These are phyloP conservation scores for Catagonus wagneri DNA, from an alignment of 2,113 vertebrate genomes.

Conservation along the genomic window DNA sequence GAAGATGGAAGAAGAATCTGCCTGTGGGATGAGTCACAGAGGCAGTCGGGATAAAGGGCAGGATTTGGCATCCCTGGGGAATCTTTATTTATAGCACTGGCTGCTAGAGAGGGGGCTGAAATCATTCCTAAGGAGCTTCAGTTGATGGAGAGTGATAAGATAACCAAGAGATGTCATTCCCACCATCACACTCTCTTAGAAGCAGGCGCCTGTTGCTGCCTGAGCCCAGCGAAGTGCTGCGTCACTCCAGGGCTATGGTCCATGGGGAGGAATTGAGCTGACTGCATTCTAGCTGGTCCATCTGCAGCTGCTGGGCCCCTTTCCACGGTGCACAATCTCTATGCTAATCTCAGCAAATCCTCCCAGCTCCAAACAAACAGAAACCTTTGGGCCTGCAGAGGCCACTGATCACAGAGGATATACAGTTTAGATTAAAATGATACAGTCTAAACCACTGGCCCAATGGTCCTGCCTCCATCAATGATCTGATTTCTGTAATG, in stretches of 20 bases:
- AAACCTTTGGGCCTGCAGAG: conserved; percentile 32
- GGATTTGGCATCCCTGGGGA: conserved; percentile 82
- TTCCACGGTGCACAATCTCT: conserved; percentile 28
- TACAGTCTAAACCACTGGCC: background rate
- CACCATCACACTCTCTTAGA: conserved; percentile 27
- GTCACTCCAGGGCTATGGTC: conserved; percentile 58
- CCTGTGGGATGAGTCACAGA: conserved; percentile 85
- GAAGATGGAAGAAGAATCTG: conserved; percentile 77
- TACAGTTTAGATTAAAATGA: conserved; percentile 56
- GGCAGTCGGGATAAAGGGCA: conserved; percentile 75
- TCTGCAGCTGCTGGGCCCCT: background rate
- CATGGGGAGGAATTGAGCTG: background rate
- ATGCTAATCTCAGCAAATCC: conserved; percentile 72
- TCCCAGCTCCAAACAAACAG: conserved; percentile 62
- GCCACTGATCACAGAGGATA: conserved; percentile 37
- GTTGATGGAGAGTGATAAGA: conserved; percentile 75
- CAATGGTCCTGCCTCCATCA: background rate
- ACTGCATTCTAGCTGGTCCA: conserved; percentile 30
- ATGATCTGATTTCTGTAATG: conserved; percentile 30
- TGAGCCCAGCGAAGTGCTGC: conserved; percentile 68
- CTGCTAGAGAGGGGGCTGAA: conserved; percentile 77
- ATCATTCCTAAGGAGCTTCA: conserved; percentile 79
- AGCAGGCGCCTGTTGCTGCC: conserved; percentile 58
- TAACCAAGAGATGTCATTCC: conserved; percentile 76
- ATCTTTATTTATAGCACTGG: conserved; percentile 86